Conservation (phyloP, 2,797 vertebrate species). For the Typhlichthys eigenmanni region DNA sequence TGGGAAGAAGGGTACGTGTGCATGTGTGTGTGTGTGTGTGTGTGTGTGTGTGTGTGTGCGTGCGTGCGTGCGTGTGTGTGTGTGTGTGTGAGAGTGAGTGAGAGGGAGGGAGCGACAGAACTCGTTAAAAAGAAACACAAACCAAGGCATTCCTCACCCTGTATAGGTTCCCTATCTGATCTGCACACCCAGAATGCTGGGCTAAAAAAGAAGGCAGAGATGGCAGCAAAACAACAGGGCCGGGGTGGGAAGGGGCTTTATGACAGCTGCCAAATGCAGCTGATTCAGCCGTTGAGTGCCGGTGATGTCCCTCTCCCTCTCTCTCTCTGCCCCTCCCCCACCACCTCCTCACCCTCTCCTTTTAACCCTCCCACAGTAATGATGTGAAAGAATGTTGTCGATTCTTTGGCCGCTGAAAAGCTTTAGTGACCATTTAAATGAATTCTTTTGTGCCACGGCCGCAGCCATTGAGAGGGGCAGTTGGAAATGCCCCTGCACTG, state of each 20-base stretch:
- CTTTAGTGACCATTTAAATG: conserved; percentile 82
- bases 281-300: conserved; percentile 54
- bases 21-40: conserved; percentile 22
- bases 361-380: conserved; percentile 60
- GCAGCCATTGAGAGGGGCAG: conserved; percentile 70
- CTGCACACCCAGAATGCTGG: conserved; percentile 40
- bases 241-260: conserved; percentile 28
- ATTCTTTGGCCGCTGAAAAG: conserved; percentile 76
- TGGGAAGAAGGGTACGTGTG: conserved; percentile 50
- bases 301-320: conserved; percentile 33
- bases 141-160: conserved; percentile 46
- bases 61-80: conserved; percentile 8
- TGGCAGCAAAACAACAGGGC: conserved; percentile 28
- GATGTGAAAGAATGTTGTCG: conserved; percentile 86
- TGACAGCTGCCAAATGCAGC: conserved; percentile 70
- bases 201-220: conserved; percentile 26
- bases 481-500: conserved; percentile 76
- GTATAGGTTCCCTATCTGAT: conserved; percentile 51
- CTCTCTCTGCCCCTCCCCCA: conserved; percentile 14
- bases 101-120: conserved; percentile 43
- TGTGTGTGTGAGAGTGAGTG: background rate
- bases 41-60: conserved; percentile 23
- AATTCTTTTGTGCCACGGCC: conserved; percentile 77
- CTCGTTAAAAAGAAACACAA: conserved; percentile 68
- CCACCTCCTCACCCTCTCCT: conserved; percentile 66